Evolutionary conservation across 2,113 vertebrate genomes (phyloP).

Genomic region (Lanius collurio): DNA sequence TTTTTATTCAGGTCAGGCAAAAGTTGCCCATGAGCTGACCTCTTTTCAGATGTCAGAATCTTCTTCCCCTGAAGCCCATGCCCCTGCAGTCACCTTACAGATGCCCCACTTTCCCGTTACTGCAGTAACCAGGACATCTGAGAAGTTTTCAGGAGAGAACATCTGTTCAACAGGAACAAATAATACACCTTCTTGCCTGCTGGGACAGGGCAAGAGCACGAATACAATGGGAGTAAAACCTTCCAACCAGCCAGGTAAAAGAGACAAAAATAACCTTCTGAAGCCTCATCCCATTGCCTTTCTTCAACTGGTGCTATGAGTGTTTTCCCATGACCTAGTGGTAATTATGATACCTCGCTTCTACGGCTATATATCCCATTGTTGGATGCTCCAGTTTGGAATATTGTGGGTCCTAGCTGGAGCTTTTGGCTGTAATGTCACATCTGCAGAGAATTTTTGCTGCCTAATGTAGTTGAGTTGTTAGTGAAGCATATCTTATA

Average conservation of each 20-base stretch:
- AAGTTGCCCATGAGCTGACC: neutral
- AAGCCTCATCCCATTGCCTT: neutral
- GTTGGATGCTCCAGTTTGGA: neutral
- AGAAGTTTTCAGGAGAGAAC: conserved; percentile 69
- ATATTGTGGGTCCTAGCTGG: neutral
- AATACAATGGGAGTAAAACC: conserved; percentile 67
- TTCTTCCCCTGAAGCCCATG: conserved; percentile 72
- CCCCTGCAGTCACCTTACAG: conserved; percentile 75
- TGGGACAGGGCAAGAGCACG: conserved; percentile 49
- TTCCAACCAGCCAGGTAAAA: conserved; percentile 76
- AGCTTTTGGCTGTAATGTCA: neutral
- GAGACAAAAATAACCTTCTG: neutral
- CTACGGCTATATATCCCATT: neutral
- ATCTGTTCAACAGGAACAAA: conserved; percentile 56
- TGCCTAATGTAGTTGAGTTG: neutral
- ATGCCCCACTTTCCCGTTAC: conserved; percentile 85
- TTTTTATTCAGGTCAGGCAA: neutral
- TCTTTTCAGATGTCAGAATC: neutral
- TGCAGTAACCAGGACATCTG: conserved; percentile 78
- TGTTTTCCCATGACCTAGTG: neutral
- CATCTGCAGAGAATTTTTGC: neutral
- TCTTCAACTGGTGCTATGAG: neutral
- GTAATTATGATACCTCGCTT: neutral
- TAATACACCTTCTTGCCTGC: conserved; percentile 57
- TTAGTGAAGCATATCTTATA: neutral